Evolutionary conservation across 2,797 vertebrate species (phyloP).

Genomic region (Eidolon dupreanum): DNA sequence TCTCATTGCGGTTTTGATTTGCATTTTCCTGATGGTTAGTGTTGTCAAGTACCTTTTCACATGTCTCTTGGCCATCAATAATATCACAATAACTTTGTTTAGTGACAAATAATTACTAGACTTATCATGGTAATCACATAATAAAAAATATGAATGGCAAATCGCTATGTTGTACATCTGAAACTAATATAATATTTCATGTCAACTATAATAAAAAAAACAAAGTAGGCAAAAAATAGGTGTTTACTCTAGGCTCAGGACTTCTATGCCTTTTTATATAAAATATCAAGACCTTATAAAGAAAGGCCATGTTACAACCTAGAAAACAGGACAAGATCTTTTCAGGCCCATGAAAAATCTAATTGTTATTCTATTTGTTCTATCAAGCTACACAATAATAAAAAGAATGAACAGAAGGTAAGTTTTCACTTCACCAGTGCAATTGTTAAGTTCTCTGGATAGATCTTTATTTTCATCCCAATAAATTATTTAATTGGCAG

Average conservation of each 20-base stretch:
- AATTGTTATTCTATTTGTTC: neutral
- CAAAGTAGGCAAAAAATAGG: neutral
- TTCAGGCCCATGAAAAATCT: neutral
- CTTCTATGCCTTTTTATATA: neutral
- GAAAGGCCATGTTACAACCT: neutral
- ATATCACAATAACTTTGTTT: neutral
- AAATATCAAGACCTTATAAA: neutral
- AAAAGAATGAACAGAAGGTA: neutral
- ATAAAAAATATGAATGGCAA: neutral
- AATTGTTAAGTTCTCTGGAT: neutral
- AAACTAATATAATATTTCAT: neutral
- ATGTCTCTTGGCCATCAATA: neutral
- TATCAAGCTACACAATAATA: neutral
- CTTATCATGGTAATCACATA: neutral
- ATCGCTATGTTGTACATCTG: neutral
- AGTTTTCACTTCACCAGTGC: neutral
- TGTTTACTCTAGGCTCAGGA: neutral
- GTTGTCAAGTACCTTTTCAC: neutral
- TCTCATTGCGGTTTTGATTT: neutral
- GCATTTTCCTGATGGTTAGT: neutral
- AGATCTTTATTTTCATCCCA: neutral
- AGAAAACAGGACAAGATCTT: neutral
- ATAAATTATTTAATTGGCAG: neutral
- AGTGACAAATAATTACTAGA: neutral
- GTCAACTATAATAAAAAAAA: neutral